phyloP scores from a whole-genome alignment of 2,113 vertebrate genomes.

The Vombatus ursinus region DNA sequence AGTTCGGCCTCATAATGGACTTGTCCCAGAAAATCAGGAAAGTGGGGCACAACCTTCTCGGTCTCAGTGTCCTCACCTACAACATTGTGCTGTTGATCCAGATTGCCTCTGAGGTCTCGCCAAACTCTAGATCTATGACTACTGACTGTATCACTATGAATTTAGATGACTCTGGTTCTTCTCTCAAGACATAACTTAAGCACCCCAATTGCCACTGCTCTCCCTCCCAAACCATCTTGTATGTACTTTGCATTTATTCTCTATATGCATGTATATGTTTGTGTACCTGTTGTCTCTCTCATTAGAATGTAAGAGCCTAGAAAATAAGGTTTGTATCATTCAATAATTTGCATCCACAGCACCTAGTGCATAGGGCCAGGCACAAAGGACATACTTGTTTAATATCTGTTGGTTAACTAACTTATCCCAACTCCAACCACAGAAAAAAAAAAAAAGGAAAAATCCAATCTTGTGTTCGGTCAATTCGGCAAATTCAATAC shows the following conservation, averaged over 20 bases:
- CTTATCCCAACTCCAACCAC: conserved; percentile 36
- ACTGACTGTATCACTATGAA: too few relatives aligned
- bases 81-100: neutral
- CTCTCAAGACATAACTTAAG: neutral
- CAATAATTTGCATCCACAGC: neutral
- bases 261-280: neutral
- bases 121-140: too few relatives aligned
- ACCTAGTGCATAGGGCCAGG: neutral
- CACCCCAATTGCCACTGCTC: neutral
- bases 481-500: neutral
- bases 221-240: neutral
- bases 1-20: neutral
- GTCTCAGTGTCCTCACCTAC: neutral
- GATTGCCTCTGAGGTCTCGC: too few relatives aligned
- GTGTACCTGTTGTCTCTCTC: neutral
- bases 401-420: neutral
- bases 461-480: neutral
- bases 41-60: neutral
- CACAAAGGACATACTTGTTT: neutral
- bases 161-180: neutral
- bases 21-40: neutral
- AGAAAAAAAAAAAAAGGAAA: conserved; percentile 39
- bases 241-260: neutral
- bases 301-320: neutral
- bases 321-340: neutral